Conservation (phyloP, 2,888 invertebrate species). For the Ornithoptera priamus region DNA sequence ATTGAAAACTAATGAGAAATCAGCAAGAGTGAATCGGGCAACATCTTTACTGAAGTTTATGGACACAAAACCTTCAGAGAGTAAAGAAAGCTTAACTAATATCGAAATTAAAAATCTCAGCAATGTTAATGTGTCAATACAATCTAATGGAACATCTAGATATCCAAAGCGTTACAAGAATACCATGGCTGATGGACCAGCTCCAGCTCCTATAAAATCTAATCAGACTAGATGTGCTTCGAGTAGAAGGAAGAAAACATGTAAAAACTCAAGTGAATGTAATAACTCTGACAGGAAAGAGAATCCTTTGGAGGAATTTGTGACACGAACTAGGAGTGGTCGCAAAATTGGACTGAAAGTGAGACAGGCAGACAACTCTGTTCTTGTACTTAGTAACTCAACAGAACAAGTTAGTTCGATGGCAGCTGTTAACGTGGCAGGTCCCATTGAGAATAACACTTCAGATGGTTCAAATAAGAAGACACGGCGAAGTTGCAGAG, state of each 20-base stretch:
- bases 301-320: constrained; percentile 49
- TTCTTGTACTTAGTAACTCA: constrained; percentile 55
- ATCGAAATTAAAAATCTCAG: constrained; percentile 37
- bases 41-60: constrained; percentile 65
- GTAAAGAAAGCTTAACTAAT: constrained; percentile 37
- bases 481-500: constrained; percentile 11
- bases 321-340: constrained; percentile 62
- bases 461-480: constrained; percentile 1
- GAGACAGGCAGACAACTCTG: constrained; percentile 54
- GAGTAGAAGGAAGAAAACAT: constrained; percentile 40
- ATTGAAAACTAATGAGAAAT: constrained; percentile 46
- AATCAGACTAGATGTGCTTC: constrained; percentile 30
- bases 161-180: constrained; percentile 61
- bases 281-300: constrained; percentile 57
- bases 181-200: constrained; percentile 32
- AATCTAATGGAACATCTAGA: constrained; percentile 55
- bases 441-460: constrained; percentile 25
- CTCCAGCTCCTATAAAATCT: constrained; percentile 33
- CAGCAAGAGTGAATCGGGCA: constrained; percentile 48
- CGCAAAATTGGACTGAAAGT: constrained; percentile 49
- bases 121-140: constrained; percentile 55
- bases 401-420: constrained; percentile 58
- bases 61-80: constrained; percentile 43
- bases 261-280: constrained; percentile 45
- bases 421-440: constrained; percentile 60